Evolutionary conservation across 2,797 vertebrate genomes (phyloP), one percentile per base, ranked within the genome.

Genomic region (Champsocephalus esox): DNA sequence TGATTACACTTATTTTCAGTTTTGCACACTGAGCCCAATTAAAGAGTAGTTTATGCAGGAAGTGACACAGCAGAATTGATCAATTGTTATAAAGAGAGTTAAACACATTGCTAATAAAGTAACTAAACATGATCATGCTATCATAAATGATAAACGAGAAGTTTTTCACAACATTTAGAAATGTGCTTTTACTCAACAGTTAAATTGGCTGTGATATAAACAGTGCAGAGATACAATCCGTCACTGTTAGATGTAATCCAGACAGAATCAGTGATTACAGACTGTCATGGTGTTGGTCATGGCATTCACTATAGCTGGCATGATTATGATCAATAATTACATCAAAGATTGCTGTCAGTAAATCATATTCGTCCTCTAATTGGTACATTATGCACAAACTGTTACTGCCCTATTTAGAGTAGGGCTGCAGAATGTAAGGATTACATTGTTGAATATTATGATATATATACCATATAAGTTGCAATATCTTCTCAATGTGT

Each of bases 11-110:
- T 43, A 28, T 56, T 75, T 69, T 70, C 44, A 56, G 28, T 56
- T 21, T 17, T 56, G 50, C 41, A 49, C 60, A 11, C 45, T 81
- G 43, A 65, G 57, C 32, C 65, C 24, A 78, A 50, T 71, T 77
- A 61, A 66, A 58, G 32, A 56, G 17, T 16, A n/a, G 10, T 66
- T 72, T 43, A 41, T 24, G 21, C 28, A 54, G 38, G 38, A 44
- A 49, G 9, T 19, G 19, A 21, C 21, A 61, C 49, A 62, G 48
- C 32, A 38, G 9, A 69, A 49, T 21, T 5, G n/a, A 54, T 56
- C 3, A 70, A 63, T 10, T 67, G 16, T 34, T 19, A 34, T 10
- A 43, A 34, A 14, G 13, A 45, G 17, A 32, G 56, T 17, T 17
- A 46, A 46, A 68, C 21, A 60, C 5, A 44, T 21, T 16, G 50